These are phyloP conservation scores for Chloroclystis v-ata DNA, from an alignment of 2,888 invertebrate species.

Conservation along the genomic window DNA sequence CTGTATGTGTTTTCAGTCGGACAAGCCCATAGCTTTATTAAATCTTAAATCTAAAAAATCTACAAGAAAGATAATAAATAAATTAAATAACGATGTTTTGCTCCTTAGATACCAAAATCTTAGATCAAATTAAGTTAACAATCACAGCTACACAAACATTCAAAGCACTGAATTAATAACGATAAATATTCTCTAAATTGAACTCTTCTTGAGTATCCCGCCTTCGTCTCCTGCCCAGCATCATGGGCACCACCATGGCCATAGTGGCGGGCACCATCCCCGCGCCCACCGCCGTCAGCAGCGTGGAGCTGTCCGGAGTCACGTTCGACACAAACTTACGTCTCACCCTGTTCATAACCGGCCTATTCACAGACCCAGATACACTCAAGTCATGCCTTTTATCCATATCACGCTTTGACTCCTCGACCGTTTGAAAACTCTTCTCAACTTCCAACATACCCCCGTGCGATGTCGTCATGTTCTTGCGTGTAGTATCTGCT, in stretches of 20 bases:
- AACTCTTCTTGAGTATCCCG: slow-evolving; percentile 40
- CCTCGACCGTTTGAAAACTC: slow-evolving; percentile 83
- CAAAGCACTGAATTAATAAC: slow-evolving; percentile 27
- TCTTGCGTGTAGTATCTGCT: slow-evolving; percentile 79
- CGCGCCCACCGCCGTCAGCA: slow-evolving; percentile 85
- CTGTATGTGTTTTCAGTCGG: neutral
- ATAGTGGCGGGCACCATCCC: slow-evolving; percentile 89
- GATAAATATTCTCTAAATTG: slow-evolving; percentile 44
- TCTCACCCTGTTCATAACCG: slow-evolving; percentile 50
- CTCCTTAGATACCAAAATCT: slow-evolving; percentile 7
- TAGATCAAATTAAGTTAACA: slow-evolving; percentile 29
- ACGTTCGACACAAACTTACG: slow-evolving; percentile 55
- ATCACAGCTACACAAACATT: slow-evolving; percentile 35
- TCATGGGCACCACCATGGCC: slow-evolving; percentile 88
- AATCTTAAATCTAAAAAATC: neutral
- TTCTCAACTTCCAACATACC: slow-evolving; percentile 86
- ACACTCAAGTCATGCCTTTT: slow-evolving; percentile 56
- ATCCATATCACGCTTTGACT: slow-evolving; percentile 68
- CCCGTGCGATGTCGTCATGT: slow-evolving; percentile 84
- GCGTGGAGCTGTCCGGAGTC: slow-evolving; percentile 78
- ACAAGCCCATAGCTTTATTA: neutral
- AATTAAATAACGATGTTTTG: neutral
- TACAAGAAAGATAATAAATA: neutral
- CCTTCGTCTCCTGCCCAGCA: slow-evolving; percentile 77
- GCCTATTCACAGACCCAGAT: slow-evolving; percentile 47